Percentiles rank a stretch among this genome's conserved stretches.
These are phyloP conservation scores for Thereva nobilitata DNA, from an alignment of 2,888 invertebrate species.

Conservation along the genomic window DNA sequence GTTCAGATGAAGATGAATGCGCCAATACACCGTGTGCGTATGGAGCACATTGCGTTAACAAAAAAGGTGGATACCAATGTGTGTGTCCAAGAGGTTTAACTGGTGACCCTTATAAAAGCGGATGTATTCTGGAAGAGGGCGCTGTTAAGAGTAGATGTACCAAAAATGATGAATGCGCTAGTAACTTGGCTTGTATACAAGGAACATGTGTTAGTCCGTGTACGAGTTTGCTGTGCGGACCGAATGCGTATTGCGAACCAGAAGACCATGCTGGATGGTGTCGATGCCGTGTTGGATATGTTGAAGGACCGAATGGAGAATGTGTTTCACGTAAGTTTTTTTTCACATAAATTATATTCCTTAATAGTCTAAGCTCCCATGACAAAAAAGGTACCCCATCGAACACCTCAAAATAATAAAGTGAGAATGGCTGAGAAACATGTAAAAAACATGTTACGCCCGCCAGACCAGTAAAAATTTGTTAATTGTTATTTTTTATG, in stretches of 20 bases:
- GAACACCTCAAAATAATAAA: too few relatives aligned
- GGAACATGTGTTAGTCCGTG: slow-evolving; percentile 84
- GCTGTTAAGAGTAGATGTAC: slow-evolving; percentile 69
- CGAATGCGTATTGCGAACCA: slow-evolving; percentile 84
- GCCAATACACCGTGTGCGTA: slow-evolving; percentile 80
- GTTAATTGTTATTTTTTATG: too few relatives aligned
- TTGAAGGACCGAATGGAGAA: slow-evolving; percentile 76
- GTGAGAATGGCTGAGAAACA: too few relatives aligned
- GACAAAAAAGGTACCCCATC: too few relatives aligned
- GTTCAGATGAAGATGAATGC: slow-evolving; percentile 86
- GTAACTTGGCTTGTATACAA: slow-evolving; percentile 76
- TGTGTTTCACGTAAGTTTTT: slow-evolving; percentile 75
- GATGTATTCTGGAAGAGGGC: slow-evolving; percentile 68
- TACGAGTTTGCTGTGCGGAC: slow-evolving; percentile 74
- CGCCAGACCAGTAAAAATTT: too few relatives aligned
- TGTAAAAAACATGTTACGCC: too few relatives aligned
- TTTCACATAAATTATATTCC: too few relatives aligned
- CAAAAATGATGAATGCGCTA: slow-evolving; percentile 77
- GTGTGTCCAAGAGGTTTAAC: slow-evolving; percentile 80
- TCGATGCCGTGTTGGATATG: slow-evolving; percentile 80
- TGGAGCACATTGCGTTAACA: slow-evolving; percentile 86
- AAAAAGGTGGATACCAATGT: slow-evolving; percentile 84
- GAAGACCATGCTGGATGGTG: slow-evolving; percentile 89
- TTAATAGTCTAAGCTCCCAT: too few relatives aligned
- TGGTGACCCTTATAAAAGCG: slow-evolving; percentile 83